phyloP scores from a whole-genome alignment of 2,888 invertebrate genomes.

The Agrenia bidenticulata region DNA sequence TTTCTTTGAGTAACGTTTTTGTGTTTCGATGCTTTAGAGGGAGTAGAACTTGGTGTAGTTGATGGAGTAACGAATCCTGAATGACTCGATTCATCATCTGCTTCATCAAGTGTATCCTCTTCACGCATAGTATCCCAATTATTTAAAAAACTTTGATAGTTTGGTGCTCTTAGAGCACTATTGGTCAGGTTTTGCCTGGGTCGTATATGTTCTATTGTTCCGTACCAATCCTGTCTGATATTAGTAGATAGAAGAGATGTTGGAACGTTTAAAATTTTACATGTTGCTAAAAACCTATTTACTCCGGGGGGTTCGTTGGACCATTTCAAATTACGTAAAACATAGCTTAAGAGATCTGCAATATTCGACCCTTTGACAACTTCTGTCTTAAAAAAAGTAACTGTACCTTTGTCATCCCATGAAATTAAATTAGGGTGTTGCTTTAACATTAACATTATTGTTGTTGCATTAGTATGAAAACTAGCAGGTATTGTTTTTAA shows the following conservation, averaged over 20 bases:
- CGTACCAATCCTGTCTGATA: not conserved
- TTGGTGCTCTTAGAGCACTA: not conserved
- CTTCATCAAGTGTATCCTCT: not conserved
- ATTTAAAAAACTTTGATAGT: not conserved
- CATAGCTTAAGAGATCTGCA: not conserved
- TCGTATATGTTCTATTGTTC: conserved; percentile 1
- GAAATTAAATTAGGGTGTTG: conserved; percentile 19
- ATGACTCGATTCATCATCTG: not conserved
- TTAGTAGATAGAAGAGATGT: not conserved
- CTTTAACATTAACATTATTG: conserved; percentile 18
- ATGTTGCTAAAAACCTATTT: conserved; percentile 26
- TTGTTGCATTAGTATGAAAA: conserved; percentile 8
- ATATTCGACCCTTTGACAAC: not conserved
- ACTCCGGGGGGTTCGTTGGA: conserved; percentile 27
- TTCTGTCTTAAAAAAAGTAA: conserved; percentile 21
- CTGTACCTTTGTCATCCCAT: conserved; percentile 26
- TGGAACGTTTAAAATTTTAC: conserved; percentile 27
- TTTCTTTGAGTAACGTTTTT: not conserved
- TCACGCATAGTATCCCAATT: not conserved
- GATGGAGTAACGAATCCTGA: not conserved
- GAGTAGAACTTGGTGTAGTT: not conserved
- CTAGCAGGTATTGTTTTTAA: conserved; percentile 12
- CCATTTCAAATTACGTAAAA: not conserved
- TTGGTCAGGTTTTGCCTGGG: not conserved
- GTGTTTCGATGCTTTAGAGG: not conserved